Conservation (phyloP, 2,888 invertebrate genomes). For the Ennomos fuscantarius region DNA sequence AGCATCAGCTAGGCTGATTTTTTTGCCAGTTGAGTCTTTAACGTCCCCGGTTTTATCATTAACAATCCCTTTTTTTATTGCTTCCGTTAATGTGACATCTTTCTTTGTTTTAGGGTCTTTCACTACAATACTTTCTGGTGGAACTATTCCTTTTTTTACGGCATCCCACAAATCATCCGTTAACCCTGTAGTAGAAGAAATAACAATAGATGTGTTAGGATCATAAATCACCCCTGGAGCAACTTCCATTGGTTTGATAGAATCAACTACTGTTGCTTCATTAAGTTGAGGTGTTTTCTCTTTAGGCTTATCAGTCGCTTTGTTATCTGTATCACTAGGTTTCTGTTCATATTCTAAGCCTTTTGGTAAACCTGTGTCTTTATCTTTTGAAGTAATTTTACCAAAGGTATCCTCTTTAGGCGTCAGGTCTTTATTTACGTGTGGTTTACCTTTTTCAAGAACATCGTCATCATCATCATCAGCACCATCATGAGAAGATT, state of each 20-base stretch:
- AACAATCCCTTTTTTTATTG: slow-evolving; percentile 90
- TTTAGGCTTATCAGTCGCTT: slow-evolving; percentile 19
- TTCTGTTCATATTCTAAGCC: neutral
- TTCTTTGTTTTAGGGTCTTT: slow-evolving; percentile 89
- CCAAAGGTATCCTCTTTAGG: neutral
- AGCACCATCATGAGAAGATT: slow-evolving; percentile 54
- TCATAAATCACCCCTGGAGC: slow-evolving; percentile 90
- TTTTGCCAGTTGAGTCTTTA: slow-evolving; percentile 87
- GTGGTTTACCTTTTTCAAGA: too few relatives aligned
- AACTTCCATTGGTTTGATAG: slow-evolving; percentile 80
- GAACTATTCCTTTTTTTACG: slow-evolving; percentile 89
- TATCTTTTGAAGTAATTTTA: slow-evolving; percentile 1
- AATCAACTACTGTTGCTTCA: slow-evolving; percentile 13
- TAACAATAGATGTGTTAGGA: slow-evolving; percentile 88
- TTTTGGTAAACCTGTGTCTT: neutral
- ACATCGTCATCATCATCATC: slow-evolving; percentile 36
- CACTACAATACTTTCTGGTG: slow-evolving; percentile 87
- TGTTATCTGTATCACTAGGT: neutral
- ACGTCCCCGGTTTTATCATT: slow-evolving; percentile 89
- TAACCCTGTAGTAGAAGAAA: slow-evolving; percentile 87
- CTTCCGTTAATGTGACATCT: slow-evolving; percentile 90
- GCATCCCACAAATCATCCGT: slow-evolving; percentile 89
- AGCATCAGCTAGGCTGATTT: slow-evolving; percentile 89
- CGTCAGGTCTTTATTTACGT: neutral
- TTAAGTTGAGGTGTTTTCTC: slow-evolving; percentile 12